These are phyloP conservation scores for Rhorus exstirpatorius DNA, from an alignment of 2,888 invertebrate species.

Conservation along the genomic window DNA sequence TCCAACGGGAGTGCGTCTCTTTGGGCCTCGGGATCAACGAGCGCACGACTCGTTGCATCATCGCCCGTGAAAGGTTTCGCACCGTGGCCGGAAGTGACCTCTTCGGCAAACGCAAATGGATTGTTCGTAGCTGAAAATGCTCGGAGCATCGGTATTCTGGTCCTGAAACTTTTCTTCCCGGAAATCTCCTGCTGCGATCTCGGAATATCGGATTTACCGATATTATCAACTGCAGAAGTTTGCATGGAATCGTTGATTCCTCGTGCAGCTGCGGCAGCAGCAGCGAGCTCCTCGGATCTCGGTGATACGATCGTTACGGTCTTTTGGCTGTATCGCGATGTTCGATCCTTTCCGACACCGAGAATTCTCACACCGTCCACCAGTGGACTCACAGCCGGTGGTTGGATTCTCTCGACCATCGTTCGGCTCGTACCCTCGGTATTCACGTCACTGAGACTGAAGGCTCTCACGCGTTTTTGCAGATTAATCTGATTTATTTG, in stretches of 20 bases:
- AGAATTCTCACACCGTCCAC: constrained; percentile 76
- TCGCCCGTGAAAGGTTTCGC: constrained; percentile 26
- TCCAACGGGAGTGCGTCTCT: too few relatives aligned
- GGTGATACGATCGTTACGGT: constrained; percentile 83
- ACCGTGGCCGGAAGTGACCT: constrained; percentile 24
- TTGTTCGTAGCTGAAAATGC: constrained; percentile 61
- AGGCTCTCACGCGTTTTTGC: constrained; percentile 81
- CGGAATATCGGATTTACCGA: not conserved
- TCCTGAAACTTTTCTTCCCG: constrained; percentile 16
- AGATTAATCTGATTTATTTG: constrained; percentile 82
- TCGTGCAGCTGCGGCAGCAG: too few relatives aligned
- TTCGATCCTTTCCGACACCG: constrained; percentile 65
- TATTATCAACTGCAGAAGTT: constrained; percentile 1
- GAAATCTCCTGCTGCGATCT: not conserved
- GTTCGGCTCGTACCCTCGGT: constrained; percentile 69
- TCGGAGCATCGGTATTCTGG: constrained; percentile 42
- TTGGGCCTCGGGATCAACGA: too few relatives aligned
- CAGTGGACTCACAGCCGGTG: constrained; percentile 77
- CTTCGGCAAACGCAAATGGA: constrained; percentile 57
- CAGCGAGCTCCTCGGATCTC: constrained; percentile 57
- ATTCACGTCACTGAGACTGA: constrained; percentile 83
- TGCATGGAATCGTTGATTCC: constrained; percentile 55
- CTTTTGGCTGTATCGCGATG: constrained; percentile 72
- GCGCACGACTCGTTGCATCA: too few relatives aligned
- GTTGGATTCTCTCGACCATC: constrained; percentile 61